Base-by-base conservation (phyloP, 2,888 invertebrate species). In the Nudaria mundana region DNA sequence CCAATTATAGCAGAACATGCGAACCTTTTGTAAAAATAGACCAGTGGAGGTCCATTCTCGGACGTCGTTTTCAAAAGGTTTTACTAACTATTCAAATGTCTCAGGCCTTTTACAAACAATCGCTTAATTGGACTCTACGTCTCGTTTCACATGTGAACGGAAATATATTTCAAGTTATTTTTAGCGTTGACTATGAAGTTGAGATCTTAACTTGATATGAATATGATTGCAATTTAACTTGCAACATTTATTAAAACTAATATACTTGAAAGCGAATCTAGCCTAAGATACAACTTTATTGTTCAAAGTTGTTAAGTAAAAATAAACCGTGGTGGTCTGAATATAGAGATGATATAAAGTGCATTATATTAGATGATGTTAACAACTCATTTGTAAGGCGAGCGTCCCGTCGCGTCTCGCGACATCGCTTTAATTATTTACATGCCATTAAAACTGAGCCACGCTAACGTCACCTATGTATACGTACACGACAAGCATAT, bases 21-120 rank as follows among this genome's bases (percentile, higher is more conserved):
- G 40, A 55, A 60, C 46, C 44, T 52, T 60, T 59, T 55, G 64
- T 68, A 75, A 78, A 80, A 78, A 78, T 78, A 79, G 63, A 61
- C 50, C 48, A 56, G 64, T 69, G n/a, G 59, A 69, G 67, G 66
- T 60, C 66, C 64, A 63, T 67, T 61, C 64, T 48, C 45, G 61
- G 60, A 57, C 53, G 55, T 47, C 44, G 65, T 70, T 63, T 60
- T 70, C 65, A 64, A 67, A 60, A 62, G 62, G 60, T 67, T 63
- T 57, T 52, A 63, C 71, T 70, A 12, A 42, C 42, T 34, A 79
- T 80, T 76, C 76, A 81, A 71, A 76, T 73, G 75, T 79, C 76
- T 61, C 55, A 40, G 53, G 50, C 56, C 55, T 63, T 62, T 56
- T 61, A 61, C 67, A 63, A 63, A 63, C 62, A 59, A 65, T 66